Evolutionary conservation across 1,140 invertebrate genomes (phyloP).

Genomic region (Brachionus angularis): DNA sequence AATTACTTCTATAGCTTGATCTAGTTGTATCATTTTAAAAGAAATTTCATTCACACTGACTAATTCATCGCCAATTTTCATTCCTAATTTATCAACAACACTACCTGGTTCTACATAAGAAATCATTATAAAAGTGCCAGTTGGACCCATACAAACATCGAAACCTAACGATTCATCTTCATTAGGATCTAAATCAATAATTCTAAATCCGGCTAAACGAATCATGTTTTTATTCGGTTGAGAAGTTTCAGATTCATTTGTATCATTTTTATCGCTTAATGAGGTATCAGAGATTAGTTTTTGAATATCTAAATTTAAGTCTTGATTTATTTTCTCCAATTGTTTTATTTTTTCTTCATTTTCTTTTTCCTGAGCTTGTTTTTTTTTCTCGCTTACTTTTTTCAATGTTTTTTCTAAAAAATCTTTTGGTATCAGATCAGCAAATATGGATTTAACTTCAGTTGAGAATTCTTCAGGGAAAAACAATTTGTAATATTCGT

Average conservation of each 20-base stretch:
- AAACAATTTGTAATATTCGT: slow-evolving; percentile 42
- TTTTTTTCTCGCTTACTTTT: slow-evolving; percentile 33
- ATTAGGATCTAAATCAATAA: slow-evolving; percentile 34
- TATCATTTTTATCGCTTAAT: not conserved
- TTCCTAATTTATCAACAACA: slow-evolving; percentile 22
- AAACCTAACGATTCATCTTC: slow-evolving; percentile 42
- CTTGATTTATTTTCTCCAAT: slow-evolving; percentile 35
- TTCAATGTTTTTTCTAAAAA: slow-evolving; percentile 10
- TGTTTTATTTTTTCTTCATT: slow-evolving; percentile 11
- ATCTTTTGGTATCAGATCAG: slow-evolving; percentile 36
- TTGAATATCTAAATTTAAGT: slow-evolving; percentile 16
- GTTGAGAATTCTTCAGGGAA: slow-evolving; percentile 35
- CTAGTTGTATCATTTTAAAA: slow-evolving; percentile 40
- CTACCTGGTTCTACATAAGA: slow-evolving; percentile 35
- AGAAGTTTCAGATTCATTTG: not conserved
- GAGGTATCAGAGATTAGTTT: not conserved
- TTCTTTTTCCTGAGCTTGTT: not conserved
- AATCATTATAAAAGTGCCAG: slow-evolving; percentile 42
- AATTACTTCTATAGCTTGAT: slow-evolving; percentile 37
- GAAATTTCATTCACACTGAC: slow-evolving; percentile 44
- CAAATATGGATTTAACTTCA: slow-evolving; percentile 41
- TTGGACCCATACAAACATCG: slow-evolving; percentile 39
- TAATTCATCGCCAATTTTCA: slow-evolving; percentile 34
- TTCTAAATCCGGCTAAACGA: slow-evolving; percentile 20
- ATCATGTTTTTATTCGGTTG: slow-evolving; percentile 4